Conservation (phyloP, 1,140 invertebrate species). For the Archivesica marissinica region DNA sequence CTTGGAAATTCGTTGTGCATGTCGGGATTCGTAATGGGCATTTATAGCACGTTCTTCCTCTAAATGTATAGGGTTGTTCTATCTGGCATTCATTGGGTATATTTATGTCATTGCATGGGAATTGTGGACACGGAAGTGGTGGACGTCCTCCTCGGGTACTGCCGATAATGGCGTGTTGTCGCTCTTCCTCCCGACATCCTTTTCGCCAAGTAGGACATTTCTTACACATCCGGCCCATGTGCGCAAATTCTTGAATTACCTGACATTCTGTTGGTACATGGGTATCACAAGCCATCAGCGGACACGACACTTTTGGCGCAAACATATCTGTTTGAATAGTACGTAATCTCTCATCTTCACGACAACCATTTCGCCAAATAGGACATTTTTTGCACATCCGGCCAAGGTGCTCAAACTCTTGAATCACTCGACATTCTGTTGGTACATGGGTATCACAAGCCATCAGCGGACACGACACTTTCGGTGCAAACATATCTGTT, state of each 20-base stretch:
- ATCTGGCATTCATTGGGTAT: slow-evolving; percentile 33
- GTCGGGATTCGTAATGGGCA: slow-evolving; percentile 12
- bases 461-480: slow-evolving; percentile 16
- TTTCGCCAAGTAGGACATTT: slow-evolving; percentile 37
- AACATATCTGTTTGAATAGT: no score
- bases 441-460: slow-evolving; percentile 18
- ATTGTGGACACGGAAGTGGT: slow-evolving; percentile 12
- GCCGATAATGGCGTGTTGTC: background rate
- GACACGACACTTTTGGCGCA: slow-evolving; percentile 1
- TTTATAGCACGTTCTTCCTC: slow-evolving; percentile 19
- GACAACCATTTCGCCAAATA: slow-evolving; percentile 7
- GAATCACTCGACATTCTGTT: slow-evolving; percentile 23
- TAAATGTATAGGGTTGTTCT: slow-evolving; percentile 36
- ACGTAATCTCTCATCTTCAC: background rate
- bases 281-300: slow-evolving; percentile 6
- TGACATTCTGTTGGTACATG: slow-evolving; percentile 33
- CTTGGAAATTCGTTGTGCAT: background rate
- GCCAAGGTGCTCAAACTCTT: slow-evolving; percentile 13
- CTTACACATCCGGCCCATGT: slow-evolving; percentile 20
- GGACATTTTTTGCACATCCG: slow-evolving; percentile 33
- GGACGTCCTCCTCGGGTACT: background rate
- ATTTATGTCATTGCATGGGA: slow-evolving; percentile 1
- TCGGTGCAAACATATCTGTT: background rate
- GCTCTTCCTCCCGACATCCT: slow-evolving; percentile 47
- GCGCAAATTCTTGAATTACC: slow-evolving; percentile 6